Conservation (phyloP, 2,113 vertebrate species). For the Hypocryptadius cinnamomeus region DNA sequence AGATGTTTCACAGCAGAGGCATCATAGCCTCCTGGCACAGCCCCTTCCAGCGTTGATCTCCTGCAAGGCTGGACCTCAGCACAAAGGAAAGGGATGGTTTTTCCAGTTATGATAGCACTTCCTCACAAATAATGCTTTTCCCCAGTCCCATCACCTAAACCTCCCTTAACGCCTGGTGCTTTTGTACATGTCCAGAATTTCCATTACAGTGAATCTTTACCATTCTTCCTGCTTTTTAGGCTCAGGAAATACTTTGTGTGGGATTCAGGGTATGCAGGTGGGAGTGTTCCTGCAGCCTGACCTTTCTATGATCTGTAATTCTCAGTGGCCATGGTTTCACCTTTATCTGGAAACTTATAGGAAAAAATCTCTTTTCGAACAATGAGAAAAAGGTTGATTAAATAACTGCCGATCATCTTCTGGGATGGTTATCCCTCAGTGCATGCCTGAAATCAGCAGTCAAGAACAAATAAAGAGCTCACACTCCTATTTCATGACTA, state of each 20-base stretch:
- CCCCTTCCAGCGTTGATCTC: rapidly evolving
- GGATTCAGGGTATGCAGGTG: not conserved
- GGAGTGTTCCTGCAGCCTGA: not conserved
- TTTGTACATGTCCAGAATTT: not conserved
- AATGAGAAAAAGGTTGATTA: not conserved
- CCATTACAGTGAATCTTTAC: not conserved
- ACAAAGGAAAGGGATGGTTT: not conserved
- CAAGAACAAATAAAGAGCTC: not conserved
- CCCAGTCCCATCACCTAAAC: not conserved
- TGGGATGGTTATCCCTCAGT: not conserved
- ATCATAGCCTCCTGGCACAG: not conserved
- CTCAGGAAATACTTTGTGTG: not conserved
- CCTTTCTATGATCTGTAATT: not conserved
- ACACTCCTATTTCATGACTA: not conserved
- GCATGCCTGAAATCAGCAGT: not conserved
- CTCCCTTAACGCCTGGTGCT: not conserved
- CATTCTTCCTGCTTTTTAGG: not conserved
- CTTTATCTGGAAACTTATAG: not conserved
- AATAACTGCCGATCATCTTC: not conserved
- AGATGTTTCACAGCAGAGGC: not conserved
- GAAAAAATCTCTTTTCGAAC: not conserved
- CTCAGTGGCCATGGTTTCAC: not conserved
- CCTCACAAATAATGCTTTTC: not conserved
- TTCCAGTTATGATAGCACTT: not conserved
- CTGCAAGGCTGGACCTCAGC: not conserved